Evolutionary conservation across 1,140 invertebrate species (phyloP).

Genomic region (Homalodisca vitripennis): DNA sequence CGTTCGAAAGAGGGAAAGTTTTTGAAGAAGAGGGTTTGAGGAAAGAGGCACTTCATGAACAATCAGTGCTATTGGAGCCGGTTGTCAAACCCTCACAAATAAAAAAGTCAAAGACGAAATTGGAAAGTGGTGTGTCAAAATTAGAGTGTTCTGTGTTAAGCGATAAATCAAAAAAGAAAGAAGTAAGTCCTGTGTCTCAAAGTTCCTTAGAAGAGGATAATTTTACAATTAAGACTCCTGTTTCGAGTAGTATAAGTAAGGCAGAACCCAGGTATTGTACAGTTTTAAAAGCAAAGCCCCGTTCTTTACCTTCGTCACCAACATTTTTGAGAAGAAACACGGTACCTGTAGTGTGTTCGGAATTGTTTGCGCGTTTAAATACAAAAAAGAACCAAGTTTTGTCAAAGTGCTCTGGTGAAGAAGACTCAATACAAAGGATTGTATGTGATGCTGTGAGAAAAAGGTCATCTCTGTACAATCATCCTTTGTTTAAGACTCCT

Average conservation of each 20-base stretch:
- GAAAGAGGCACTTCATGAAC: not conserved
- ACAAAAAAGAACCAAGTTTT: not conserved
- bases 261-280: constrained; percentile 24
- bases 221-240: not conserved
- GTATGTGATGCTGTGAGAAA: constrained; percentile 11
- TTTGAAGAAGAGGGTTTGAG: constrained; percentile 21
- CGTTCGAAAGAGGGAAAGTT: constrained; percentile 30
- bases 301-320: constrained; percentile 39
- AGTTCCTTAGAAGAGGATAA: not conserved
- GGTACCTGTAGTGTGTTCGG: constrained; percentile 18
- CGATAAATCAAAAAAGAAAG: constrained; percentile 24
- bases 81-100: constrained; percentile 40
- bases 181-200: constrained; percentile 3
- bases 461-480: constrained; percentile 50
- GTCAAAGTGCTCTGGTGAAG: constrained; percentile 27
- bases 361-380: constrained; percentile 19
- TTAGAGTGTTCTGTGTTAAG: not conserved
- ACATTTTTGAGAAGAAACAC: constrained; percentile 35
- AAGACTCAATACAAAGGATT: constrained; percentile 14
- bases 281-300: constrained; percentile 33
- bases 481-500: constrained; percentile 51
- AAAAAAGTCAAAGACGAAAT: constrained; percentile 22
- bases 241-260: not conserved
- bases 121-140: not conserved
- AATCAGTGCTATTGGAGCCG: constrained; percentile 36